A percentile compares a stretch with the other conserved stretches of the same genome.
These are phyloP conservation scores for Diplodus puntazzo DNA, from an alignment of 2,797 vertebrate species.

Conservation along the genomic window DNA sequence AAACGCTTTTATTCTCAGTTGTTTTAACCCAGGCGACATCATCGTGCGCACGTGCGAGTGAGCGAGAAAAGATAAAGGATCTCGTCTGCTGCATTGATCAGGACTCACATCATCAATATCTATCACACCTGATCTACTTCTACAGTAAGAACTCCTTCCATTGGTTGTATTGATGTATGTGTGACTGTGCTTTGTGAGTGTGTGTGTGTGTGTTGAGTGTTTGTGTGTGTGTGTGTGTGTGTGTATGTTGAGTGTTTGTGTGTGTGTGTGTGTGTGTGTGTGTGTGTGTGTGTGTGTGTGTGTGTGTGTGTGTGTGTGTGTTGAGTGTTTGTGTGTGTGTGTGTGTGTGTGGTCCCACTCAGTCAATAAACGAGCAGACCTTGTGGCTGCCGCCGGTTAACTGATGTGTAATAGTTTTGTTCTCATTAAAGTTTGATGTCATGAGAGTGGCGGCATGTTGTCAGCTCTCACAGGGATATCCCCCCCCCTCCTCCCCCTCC, in stretches of 20 bases:
- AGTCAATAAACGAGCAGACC: constrained; percentile 70
- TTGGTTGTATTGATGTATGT: not conserved
- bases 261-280: constrained; percentile 47
- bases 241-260: not conserved
- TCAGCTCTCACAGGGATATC: constrained; percentile 57
- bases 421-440: constrained; percentile 84
- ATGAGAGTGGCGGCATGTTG: constrained; percentile 53
- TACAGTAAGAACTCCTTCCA: constrained; percentile 9
- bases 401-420: constrained; percentile 76
- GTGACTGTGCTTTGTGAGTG: constrained; percentile 12
- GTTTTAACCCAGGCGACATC: not conserved
- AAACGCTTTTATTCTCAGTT: not conserved
- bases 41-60: not conserved
- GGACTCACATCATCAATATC: constrained; percentile 57
- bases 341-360: constrained; percentile 55
- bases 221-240: constrained; percentile 35
- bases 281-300: constrained; percentile 43
- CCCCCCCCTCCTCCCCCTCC: constrained; percentile 10
- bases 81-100: constrained; percentile 48
- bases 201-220: constrained; percentile 38
- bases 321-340: constrained; percentile 8
- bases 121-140: constrained; percentile 57
- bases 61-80: not conserved
- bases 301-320: constrained; percentile 30
- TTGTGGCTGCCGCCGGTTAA: constrained; percentile 43